Base-by-base conservation (phyloP, 2,113 vertebrate species). In the Chelonoidis abingdonii region DNA sequence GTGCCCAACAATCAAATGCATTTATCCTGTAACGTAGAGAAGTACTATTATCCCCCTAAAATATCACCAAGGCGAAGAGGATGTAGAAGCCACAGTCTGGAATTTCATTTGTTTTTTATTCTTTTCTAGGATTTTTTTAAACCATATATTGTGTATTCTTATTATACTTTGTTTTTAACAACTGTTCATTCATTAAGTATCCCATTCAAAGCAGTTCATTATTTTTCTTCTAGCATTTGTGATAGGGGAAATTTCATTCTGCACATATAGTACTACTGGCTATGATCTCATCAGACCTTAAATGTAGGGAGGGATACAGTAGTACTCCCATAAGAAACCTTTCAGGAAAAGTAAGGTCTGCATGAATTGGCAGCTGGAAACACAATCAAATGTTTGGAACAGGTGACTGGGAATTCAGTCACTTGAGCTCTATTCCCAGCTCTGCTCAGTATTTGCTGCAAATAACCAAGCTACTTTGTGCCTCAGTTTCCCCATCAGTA, bases 191-290 rank as follows among this genome's bases (percentile, higher is more conserved):
- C 22, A 31, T 80, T 88, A 93, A 8, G 27, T 59, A 76, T 25
- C 52, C 25, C 76, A 38, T 52, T 82, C 47, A 1, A 87, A 93
- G 76, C 59, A 14, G 69, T 62, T 94, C 79, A 90, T 69, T 83
- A 94, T 94, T 92, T 88, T 78, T 65, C 72, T 95, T 94, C 56
- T 35, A 38, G n/a, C 56, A 87, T 83, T 86, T 94, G 52, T 7
- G 10, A 0, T 5, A 80, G 83, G 56, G 87, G 62, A 91, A 47
- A 82, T 79, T 89, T 88, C 89, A 44, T 79, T 86, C 56, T 16
- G 84, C 0, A 1, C 49, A 49, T 8, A 78, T 38, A 80, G 84
- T 84, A 90, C 75, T 56, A 69, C 35, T 92, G 49, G 89, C 54
- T 47, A 86, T n/a, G 41, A 75, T 2, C 90, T 83, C 16, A 90